These are phyloP conservation scores for Dermatophagoides farinae DNA, from an alignment of 1,140 invertebrate genomes.

Conservation along the genomic window DNA sequence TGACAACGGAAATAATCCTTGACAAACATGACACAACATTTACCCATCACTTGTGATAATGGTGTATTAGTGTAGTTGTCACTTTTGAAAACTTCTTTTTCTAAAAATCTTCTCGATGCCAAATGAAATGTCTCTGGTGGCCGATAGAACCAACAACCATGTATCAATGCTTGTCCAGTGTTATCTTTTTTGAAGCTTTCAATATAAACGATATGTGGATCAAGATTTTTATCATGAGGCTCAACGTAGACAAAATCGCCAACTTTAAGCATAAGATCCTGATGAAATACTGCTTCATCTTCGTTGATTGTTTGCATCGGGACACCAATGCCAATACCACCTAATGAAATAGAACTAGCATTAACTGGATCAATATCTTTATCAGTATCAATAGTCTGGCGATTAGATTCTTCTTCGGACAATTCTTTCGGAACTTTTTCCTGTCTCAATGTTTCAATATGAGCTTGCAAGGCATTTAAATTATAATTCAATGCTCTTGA, in stretches of 20 bases:
- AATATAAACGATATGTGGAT: conserved; percentile 66
- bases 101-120: conserved; percentile 77
- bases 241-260: conserved; percentile 82
- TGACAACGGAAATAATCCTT: conserved; percentile 80
- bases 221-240: conserved; percentile 47
- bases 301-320: conserved; percentile 14
- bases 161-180: conserved; percentile 48
- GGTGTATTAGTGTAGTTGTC: conserved; percentile 61
- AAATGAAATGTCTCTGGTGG: conserved; percentile 89
- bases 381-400: conserved; percentile 24
- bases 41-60: conserved; percentile 65
- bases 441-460: conserved; percentile 50
- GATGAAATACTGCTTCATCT: conserved; percentile 36
- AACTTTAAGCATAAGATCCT: conserved; percentile 48
- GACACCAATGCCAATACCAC: background rate
- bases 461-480: conserved; percentile 43
- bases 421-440: conserved; percentile 51
- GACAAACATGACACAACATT: conserved; percentile 79
- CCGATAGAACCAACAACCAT: conserved; percentile 64
- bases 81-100: conserved; percentile 75
- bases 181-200: conserved; percentile 65
- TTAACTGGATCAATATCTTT: conserved; percentile 19
- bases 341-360: conserved; percentile 2
- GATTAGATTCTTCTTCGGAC: conserved; percentile 31
- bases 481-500: conserved; percentile 69